Conservation (phyloP, 2,888 invertebrate species). For the Drosophila lutescens region DNA sequence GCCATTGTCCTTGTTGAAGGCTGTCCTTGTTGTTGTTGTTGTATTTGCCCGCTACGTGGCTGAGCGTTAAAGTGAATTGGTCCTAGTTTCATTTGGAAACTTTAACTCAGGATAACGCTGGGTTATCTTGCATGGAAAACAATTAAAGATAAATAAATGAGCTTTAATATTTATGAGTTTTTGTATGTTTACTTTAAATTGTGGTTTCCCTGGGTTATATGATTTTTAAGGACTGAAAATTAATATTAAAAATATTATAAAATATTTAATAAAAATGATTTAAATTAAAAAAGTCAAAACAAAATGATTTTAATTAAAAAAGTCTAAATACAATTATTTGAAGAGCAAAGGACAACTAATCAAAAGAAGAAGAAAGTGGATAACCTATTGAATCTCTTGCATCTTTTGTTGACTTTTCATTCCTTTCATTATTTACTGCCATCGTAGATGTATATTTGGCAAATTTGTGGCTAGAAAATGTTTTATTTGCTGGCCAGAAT, state of each 20-base stretch:
- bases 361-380: not conserved
- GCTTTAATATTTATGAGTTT: too few species aligned
- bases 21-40: not conserved
- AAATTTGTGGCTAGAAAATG: conserved; percentile 1
- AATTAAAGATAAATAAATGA: not conserved
- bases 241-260: not conserved
- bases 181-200: not conserved
- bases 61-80: not conserved
- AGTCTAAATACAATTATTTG: too few species aligned
- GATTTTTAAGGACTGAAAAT: too few species aligned
- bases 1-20: conserved; percentile 12
- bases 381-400: not conserved
- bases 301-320: not conserved
- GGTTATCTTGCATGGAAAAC: too few species aligned
- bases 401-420: not conserved
- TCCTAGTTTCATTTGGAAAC: not conserved
- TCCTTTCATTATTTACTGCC: not conserved
- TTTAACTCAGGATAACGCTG: not conserved
- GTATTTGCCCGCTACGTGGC: conserved; percentile 1
- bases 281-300: not conserved
- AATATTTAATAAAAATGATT: not conserved
- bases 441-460: not conserved
- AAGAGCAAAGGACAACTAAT: not conserved
- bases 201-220: not conserved
- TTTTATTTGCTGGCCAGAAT: not conserved